Base-by-base conservation (phyloP, 2,113 vertebrate species). In the Phoxinus phoxinus region DNA sequence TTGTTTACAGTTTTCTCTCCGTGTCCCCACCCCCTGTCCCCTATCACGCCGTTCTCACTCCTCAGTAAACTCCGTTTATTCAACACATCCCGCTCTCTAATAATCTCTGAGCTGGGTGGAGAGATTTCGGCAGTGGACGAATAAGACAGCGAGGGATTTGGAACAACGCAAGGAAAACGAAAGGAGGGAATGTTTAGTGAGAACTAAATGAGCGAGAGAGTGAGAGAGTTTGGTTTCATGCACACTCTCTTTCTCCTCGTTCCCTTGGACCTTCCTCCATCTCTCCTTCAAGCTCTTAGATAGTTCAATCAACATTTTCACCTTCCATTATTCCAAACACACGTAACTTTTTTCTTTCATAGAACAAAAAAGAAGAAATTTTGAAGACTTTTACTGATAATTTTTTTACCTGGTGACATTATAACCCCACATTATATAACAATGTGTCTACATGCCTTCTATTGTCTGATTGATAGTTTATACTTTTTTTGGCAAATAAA, bases 41-140 rank as follows among this genome's bases (percentile, higher is more conserved):
- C 10, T 75, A n/a, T 71, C 27, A 44, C 59, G 9, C 32, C 41
- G 58, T 74, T 65, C 85, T 61, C 27, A 25, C 48, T 73, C 84
- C 79, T 79, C 71, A 25, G n/a, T 23, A 21, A 41, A 41, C 69
- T 11, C 0, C 4, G 2, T 41, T 72, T n/a, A 41, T 41, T 37
- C 69, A 65, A 53, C 85, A 74, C 48, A 71, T 84, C 53, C 51
- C 41, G 11, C 48, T 48, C 32, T 19, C 73, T 41, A 78, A 88
- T 88, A 87, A 81, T 76, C 88, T 77, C 80, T 59, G 65, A 74
- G 67, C 30, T 81, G 88, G 88, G 88, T 86, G 88, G 86, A 87
- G 86, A 48, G 13, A 46, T 19, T 67, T 80, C 87, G 86, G 88
- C 86, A 72, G 82, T 1, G 61, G 51, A 85, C 41, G 21, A 30